A percentile compares a stretch with the other conserved stretches of the same genome.
Evolutionary conservation across 30 jellyfish, hydroid and myxozoan genomes (phyloP).

Genomic region (Turritopsis dohrnii): DNA sequence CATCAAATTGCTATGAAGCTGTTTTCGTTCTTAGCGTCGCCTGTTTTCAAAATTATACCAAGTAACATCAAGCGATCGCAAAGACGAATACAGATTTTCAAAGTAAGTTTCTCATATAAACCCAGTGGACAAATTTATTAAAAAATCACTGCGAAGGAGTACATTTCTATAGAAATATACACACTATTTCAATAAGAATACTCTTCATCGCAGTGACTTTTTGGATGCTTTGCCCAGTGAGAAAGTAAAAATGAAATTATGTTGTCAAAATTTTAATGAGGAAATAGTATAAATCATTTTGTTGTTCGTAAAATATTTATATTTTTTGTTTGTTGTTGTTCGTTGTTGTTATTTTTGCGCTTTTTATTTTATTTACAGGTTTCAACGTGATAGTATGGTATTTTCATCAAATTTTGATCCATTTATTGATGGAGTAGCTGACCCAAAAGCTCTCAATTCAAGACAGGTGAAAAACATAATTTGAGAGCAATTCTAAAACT

Average conservation of each 20-base stretch:
- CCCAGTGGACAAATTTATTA: no score
- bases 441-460: conserved; percentile 24
- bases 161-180: no score
- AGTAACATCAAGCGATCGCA: conserved; percentile 23
- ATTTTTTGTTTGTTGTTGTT: not conserved
- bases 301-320: not conserved
- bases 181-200: no score
- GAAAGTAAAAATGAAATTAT: no score
- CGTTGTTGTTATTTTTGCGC: not conserved
- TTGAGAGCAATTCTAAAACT: not conserved
- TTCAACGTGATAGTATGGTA: conserved; percentile 38
- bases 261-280: no score
- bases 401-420: conserved; percentile 40
- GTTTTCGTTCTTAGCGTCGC: conserved; percentile 11
- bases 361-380: conserved; percentile 1
- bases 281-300: no score
- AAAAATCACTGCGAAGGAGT: no score
- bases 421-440: conserved; percentile 32
- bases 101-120: conserved; percentile 22
- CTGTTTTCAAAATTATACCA: conserved; percentile 28
- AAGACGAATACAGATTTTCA: conserved; percentile 36
- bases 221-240: not conserved
- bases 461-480: conserved; percentile 16
- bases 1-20: not conserved
- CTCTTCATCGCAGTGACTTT: no score